phyloP scores from a whole-genome alignment of 2,797 vertebrate genomes.

The Pteronotus mesoamericanus region DNA sequence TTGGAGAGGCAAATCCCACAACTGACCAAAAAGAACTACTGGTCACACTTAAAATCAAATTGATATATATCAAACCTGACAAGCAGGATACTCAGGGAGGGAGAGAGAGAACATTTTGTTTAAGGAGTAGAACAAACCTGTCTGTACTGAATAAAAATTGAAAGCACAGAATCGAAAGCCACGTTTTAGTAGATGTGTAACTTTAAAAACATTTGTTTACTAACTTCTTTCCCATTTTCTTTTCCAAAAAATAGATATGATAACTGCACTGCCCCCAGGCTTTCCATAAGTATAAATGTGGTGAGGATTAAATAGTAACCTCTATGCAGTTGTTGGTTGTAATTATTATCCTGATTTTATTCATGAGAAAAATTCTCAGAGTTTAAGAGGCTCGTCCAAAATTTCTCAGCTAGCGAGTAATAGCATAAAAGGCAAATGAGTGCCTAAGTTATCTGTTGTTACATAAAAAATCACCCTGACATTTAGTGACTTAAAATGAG shows the following conservation, averaged over 20 bases:
- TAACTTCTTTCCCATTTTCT: not conserved
- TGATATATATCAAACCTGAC: not conserved
- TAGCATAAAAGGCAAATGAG: not conserved
- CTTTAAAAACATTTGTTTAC: not conserved
- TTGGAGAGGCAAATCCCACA: not conserved
- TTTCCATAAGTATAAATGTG: not conserved
- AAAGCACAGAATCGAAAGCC: not conserved
- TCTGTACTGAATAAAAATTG: not conserved
- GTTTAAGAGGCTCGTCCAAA: not conserved
- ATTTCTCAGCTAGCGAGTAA: not conserved
- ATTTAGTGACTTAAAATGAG: not conserved
- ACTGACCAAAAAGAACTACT: not conserved
- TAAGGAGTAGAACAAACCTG: not conserved
- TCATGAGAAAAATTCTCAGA: not conserved
- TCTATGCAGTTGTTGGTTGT: not conserved
- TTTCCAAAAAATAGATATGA: not conserved
- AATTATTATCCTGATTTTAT: not conserved
- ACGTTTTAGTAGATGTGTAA: not conserved
- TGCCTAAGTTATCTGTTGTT: not conserved
- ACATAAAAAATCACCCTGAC: not conserved
- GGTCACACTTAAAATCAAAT: not conserved
- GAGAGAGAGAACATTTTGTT: not conserved
- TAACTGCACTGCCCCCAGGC: not conserved
- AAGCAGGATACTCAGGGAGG: not conserved
- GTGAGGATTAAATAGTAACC: not conserved